Base-by-base conservation (phyloP, 2,888 invertebrate species). In the Tetragonisca angustula region DNA sequence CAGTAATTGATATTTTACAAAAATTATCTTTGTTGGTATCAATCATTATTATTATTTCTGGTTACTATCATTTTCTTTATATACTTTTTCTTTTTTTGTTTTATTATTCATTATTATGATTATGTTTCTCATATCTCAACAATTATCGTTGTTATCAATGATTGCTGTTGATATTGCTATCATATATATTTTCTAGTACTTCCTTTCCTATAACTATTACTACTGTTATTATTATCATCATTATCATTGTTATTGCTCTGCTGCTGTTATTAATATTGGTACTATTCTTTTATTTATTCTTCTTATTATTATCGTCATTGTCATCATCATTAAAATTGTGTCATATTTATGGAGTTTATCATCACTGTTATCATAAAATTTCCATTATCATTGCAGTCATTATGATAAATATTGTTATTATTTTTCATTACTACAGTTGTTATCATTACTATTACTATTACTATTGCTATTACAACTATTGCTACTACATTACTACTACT, bases 211-310 rank as follows among this genome's bases (percentile, higher is more conserved):
- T 65, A 15, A 65, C 64, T 64, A 36, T 21, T 21, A 64, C 11
- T 21, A 36, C 56, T 59, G 5, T 13, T 76, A 62, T n/a, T 64
- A 24, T 17, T 19, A 24, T 52, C 52, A 75, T 32, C 52, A 50
- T 27, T 19, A 59, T 54, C n/a, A 76, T 61, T 21, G 36, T 24
- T n/a, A 62, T 61, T 43, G 62, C 21, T 59, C 32, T 81, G 87
- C 82, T 88, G 87, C 87, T 90, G 87, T 90, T 90, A 72, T 69
- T 77, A 72, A 81, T 74, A 69, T 76, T 50, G 36, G 68, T 62
- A 78, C 52, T 32, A 54, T 54, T 74, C 61, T 70, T 79, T 79
- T 82, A 80, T 83, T 80, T 85, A 90, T 87, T 87, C 36, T 9
- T 36, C 43, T 43, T 43, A 0, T 43, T 43, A 9, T 43, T 43